Percentiles rank a stretch among this genome's conserved stretches.
Evolutionary conservation across 2,888 invertebrate genomes (phyloP).

Genomic region (Cosmia pyralina): DNA sequence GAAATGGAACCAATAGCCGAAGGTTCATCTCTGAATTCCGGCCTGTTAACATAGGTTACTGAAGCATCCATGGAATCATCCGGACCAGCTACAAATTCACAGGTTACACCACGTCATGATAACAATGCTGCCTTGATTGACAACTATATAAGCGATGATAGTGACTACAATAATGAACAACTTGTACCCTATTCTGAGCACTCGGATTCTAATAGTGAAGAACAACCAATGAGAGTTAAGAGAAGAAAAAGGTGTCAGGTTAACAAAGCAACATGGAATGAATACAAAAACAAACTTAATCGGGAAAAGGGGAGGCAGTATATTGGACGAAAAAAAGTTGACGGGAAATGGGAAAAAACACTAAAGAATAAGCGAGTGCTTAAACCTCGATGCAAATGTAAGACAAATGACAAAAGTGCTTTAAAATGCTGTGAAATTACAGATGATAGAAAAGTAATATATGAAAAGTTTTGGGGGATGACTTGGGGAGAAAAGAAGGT

Average conservation of each 20-base stretch:
- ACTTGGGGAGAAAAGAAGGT: slow-evolving; percentile 44
- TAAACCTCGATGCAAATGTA: slow-evolving; percentile 45
- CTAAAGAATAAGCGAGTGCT: slow-evolving; percentile 42
- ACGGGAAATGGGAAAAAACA: slow-evolving; percentile 43
- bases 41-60: slow-evolving; percentile 36
- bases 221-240: slow-evolving; percentile 33
- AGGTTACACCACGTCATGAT: slow-evolving; percentile 34
- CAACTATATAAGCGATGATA: slow-evolving; percentile 42
- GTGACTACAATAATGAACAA: slow-evolving; percentile 42
- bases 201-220: slow-evolving; percentile 36
- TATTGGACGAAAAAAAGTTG: slow-evolving; percentile 41
- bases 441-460: slow-evolving; percentile 41
- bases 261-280: slow-evolving; percentile 39
- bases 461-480: slow-evolving; percentile 47
- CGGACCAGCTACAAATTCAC: slow-evolving; percentile 43
- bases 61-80: slow-evolving; percentile 38
- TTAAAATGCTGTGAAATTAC: slow-evolving; percentile 36
- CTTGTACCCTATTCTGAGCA: slow-evolving; percentile 49
- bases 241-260: slow-evolving; percentile 52
- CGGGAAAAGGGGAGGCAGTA: slow-evolving; percentile 44
- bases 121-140: slow-evolving; percentile 42
- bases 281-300: slow-evolving; percentile 39
- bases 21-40: slow-evolving; percentile 35
- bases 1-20: slow-evolving; percentile 44
- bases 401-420: slow-evolving; percentile 40